Evolutionary conservation across 2,797 vertebrate species (phyloP).

Genomic region (Chloroceryle inda): DNA sequence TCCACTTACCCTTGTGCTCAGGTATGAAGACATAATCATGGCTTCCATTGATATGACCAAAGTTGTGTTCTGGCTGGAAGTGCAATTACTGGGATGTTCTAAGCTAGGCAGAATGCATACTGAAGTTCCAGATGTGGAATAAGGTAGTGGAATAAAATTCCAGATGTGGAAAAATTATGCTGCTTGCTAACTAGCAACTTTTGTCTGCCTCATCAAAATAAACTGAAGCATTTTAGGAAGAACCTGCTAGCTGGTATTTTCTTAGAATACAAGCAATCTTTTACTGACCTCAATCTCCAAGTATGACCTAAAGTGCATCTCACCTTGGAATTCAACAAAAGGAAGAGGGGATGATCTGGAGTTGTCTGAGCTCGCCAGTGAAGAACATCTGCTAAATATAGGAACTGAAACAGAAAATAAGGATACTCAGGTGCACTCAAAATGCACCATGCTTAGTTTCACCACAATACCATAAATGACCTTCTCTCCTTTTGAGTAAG

Average conservation of each 20-base stretch:
- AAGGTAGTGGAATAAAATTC: not conserved
- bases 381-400: conserved; percentile 95
- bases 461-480: not conserved
- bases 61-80: not conserved
- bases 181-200: not conserved
- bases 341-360: conserved; percentile 92
- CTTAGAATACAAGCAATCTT: not conserved
- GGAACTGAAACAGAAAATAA: conserved; percentile 81
- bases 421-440: not conserved
- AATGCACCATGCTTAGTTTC: not conserved
- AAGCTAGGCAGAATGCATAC: not conserved
- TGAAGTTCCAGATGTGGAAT: not conserved
- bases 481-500: not conserved
- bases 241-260: not conserved
- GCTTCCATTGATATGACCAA: not conserved
- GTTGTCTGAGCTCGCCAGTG: conserved; percentile 97
- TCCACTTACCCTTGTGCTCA: not conserved
- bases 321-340: conserved; percentile 95
- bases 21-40: not conserved
- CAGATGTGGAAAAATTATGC: not conserved
- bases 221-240: not conserved
- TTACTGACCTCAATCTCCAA: not conserved
- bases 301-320: not conserved
- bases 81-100: not conserved
- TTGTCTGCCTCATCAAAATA: not conserved